These are phyloP conservation scores for Macaria liturata DNA, from an alignment of 2,888 invertebrate genomes.

Conservation along the genomic window DNA sequence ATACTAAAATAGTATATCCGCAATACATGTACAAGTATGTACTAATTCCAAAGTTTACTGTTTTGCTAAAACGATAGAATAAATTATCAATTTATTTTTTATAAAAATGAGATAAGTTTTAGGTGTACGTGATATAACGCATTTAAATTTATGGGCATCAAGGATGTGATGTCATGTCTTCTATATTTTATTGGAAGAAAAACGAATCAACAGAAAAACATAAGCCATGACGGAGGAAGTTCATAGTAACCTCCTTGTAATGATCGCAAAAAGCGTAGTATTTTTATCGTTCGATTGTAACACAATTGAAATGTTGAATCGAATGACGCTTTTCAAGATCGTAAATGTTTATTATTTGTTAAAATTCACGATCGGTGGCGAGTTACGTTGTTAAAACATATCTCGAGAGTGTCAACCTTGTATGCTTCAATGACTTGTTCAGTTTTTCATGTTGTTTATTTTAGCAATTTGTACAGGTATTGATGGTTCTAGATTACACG, in stretches of 20 bases:
- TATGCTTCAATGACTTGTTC: constrained; percentile 4
- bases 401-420: constrained; percentile 13
- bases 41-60: too few species aligned
- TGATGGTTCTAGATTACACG: too few species aligned
- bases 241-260: neutral
- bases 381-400: constrained; percentile 9
- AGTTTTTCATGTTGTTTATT: constrained; percentile 1
- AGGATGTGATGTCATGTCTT: too few species aligned
- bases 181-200: too few species aligned
- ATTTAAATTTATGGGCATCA: too few species aligned
- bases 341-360: constrained; percentile 27
- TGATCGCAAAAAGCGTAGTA: constrained; percentile 18
- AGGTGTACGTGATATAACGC: neutral
- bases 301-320: constrained; percentile 27
- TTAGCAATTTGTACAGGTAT: too few species aligned
- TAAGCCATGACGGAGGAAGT: too few species aligned
- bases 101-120: constrained; percentile 8
- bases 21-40: too few species aligned
- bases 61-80: too few species aligned
- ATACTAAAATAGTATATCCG: too few species aligned
- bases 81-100: too few species aligned
- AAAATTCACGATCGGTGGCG: constrained; percentile 20
- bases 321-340: constrained; percentile 19
- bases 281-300: constrained; percentile 20
- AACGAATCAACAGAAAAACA: too few species aligned